Base-by-base conservation (phyloP, 2,888 invertebrate genomes). In the Caenorhabditis panamensis region DNA sequence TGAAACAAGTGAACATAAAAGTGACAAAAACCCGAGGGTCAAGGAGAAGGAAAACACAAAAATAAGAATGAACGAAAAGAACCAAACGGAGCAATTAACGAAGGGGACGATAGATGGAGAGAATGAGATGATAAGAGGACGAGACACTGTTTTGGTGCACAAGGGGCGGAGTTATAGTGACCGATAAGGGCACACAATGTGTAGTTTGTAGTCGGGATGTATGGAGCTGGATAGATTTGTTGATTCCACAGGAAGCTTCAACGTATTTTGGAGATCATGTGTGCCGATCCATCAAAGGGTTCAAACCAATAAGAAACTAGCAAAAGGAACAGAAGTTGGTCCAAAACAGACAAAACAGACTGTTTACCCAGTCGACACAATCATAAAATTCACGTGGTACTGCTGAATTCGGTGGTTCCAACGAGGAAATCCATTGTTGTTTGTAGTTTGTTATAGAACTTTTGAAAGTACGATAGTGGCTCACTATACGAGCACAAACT, bases 101-200 rank as follows among this genome's bases (percentile, higher is more conserved):
- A 8, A n/a, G 37, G 41, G 51, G 47, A 26, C n/a, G n/a, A n/a
- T n/a, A 4, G 54, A 56, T 41, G 54, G 20, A 54, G 47, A 47
- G 20, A 59, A 51, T 67, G 36, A 51, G 49, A 36, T 54, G 71
- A 71, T 59, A 58, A 58, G 37, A 68, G 13, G 51, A 26, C 68
- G 67, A 68, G 69, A 62, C 62, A 63, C 71, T 71, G 62, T 62
- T 71, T 71, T 71, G 62, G 71, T 54, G 62, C 63, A 61, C 61
- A 61, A 36, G 26, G 54, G 71, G 71, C 71, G 71, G 71, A 37
- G 69, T 54, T n/a, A n/a, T n/a, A 13, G 16, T 31, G 4, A 31
- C 31, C 62, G 62, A 63, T 62, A 62, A 71, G 51, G 71, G 56
- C 28, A 56, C 71, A 69, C 59, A 53, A 22, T 41, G 58, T 62